Evolutionary conservation across 2,888 invertebrate genomes (phyloP).

Genomic region (Alloplasta piceator): DNA sequence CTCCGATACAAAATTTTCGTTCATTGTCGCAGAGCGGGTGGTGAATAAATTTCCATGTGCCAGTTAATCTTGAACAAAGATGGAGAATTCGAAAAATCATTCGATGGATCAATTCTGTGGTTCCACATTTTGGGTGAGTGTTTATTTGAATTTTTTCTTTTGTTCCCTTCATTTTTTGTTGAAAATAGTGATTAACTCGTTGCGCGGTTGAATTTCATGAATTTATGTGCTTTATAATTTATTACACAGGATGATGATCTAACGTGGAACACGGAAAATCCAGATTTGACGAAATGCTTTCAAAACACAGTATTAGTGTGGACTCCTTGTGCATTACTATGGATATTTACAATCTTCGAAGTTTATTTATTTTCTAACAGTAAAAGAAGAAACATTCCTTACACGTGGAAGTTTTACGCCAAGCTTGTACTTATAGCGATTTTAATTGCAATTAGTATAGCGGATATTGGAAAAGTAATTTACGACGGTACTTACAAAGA

Average conservation of each 20-base stretch:
- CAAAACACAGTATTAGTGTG: slow-evolving; percentile 95
- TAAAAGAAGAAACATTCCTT: slow-evolving; percentile 90
- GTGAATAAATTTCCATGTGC: no score
- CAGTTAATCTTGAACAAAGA: slow-evolving; percentile 69
- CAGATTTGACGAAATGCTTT: slow-evolving; percentile 95
- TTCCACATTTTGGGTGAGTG: slow-evolving; percentile 91
- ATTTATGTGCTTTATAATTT: no score
- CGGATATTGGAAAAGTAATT: slow-evolving; percentile 88
- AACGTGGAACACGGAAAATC: slow-evolving; percentile 92
- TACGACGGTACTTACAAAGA: slow-evolving; percentile 84
- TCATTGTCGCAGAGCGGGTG: no score
- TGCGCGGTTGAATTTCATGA: no score
- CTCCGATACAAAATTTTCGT: no score
- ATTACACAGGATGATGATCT: slow-evolving; percentile 88
- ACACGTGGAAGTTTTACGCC: slow-evolving; percentile 87
- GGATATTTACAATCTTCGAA: slow-evolving; percentile 90
- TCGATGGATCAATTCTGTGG: slow-evolving; percentile 92
- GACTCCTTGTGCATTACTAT: slow-evolving; percentile 94
- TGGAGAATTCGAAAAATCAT: slow-evolving; percentile 85
- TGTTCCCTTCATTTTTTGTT: not conserved
- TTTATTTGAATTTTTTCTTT: slow-evolving; percentile 61
- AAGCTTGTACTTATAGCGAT: slow-evolving; percentile 88
- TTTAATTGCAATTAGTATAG: slow-evolving; percentile 87
- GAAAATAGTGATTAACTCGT: no score
- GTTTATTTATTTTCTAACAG: slow-evolving; percentile 90